Evolutionary conservation across 2,113 vertebrate genomes (phyloP).

Genomic region (Podiceps cristatus): DNA sequence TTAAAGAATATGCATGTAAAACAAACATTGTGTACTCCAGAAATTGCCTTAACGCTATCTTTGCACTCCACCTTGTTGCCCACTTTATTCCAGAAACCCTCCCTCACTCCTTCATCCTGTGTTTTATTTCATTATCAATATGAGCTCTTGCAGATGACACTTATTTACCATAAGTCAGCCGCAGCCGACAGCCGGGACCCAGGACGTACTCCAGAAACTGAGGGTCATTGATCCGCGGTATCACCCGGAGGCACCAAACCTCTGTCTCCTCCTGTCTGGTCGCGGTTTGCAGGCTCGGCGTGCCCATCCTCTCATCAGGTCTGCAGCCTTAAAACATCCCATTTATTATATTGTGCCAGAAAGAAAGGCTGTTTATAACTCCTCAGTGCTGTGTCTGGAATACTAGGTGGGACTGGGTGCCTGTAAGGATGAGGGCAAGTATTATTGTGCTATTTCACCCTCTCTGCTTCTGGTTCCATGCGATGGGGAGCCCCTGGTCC

Average conservation of each 20-base stretch:
- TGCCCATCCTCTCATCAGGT: neutral
- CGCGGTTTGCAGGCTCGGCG: neutral
- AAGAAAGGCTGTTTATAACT: neutral
- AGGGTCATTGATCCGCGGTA: neutral
- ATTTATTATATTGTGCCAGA: accelerated
- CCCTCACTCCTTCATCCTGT: neutral
- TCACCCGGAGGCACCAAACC: neutral
- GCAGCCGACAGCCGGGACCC: neutral
- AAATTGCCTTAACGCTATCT: accelerated
- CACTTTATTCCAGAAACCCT: neutral
- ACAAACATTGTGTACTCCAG: accelerated
- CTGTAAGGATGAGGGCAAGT: neutral
- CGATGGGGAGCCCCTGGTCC: accelerated
- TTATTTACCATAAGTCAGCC: neutral
- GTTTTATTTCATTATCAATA: neutral
- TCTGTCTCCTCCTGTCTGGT: neutral
- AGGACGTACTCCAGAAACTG: neutral
- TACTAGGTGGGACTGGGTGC: neutral
- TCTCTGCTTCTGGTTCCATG: neutral
- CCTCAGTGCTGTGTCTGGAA: neutral
- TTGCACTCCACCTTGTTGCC: neutral
- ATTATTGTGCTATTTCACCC: neutral
- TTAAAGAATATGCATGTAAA: neutral
- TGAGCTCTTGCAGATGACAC: neutral
- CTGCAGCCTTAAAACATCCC: neutral